Percentiles rank a stretch among this genome's conserved stretches.
These are phyloP conservation scores for Diachasma alloeum DNA, from an alignment of 1,140 invertebrate species.

Conservation along the genomic window DNA sequence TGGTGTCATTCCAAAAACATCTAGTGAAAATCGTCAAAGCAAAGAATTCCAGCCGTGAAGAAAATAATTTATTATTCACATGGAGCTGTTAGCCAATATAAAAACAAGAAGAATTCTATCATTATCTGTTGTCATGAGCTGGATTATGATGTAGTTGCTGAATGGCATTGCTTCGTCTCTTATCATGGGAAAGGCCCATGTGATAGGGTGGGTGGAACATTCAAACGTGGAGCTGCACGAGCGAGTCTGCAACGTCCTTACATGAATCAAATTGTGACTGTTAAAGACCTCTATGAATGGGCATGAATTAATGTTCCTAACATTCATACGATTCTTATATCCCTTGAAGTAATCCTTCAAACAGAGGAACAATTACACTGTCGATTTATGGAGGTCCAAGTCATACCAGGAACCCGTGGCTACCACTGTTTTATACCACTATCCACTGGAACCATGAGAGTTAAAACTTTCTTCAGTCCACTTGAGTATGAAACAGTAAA, in stretches of 20 bases:
- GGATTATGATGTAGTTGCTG: slow-evolving; percentile 31
- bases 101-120: slow-evolving; percentile 5
- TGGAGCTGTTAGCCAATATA: slow-evolving; percentile 15
- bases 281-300: background rate
- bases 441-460: background rate
- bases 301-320: background rate
- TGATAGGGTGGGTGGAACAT: slow-evolving; percentile 33
- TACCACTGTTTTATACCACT: background rate
- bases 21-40: slow-evolving; percentile 11
- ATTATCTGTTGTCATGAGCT: background rate
- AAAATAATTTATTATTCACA: background rate
- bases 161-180: slow-evolving; percentile 47
- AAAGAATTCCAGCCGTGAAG: background rate
- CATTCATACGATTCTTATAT: background rate
- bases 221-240: slow-evolving; percentile 28
- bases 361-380: background rate
- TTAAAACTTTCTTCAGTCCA: background rate
- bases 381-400: background rate
- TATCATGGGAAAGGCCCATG: slow-evolving; percentile 41
- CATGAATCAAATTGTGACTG: background rate
- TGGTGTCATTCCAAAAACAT: background rate
- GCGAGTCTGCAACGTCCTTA: slow-evolving; percentile 29
- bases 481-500: background rate
- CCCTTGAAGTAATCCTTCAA: background rate
- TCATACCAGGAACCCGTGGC: background rate